Base-by-base conservation (phyloP, 2,888 invertebrate species). In the Stenolophus ochropezus region DNA sequence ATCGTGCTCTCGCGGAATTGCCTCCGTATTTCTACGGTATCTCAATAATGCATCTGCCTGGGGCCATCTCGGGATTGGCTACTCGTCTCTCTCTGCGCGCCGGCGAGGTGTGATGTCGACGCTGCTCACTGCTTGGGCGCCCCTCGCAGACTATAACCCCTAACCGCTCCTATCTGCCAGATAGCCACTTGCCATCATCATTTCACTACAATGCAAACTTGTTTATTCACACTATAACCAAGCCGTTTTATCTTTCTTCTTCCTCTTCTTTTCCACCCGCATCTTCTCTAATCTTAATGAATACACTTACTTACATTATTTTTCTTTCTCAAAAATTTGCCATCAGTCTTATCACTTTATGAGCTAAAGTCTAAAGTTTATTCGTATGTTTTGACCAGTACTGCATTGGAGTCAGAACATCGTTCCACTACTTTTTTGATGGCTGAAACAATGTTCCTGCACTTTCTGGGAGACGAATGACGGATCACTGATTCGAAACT, bases 1-100 rank as follows among this genome's bases (percentile, higher is more conserved):
- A 90, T 90, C 91, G 90, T 87, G 86, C 87, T 86, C 85, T 86
- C 86, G 86, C 87, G 87, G 87, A 90, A 90, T 90, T 90, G 90
- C 90, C 87, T 87, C 89, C 89, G 90, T 90, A 91, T 90, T 90
- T 90, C 89, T 87, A 87, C 84, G 87, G 86, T 89, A 89, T 89
- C 89, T 89, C 86, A 87, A 89, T 89, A 89, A 89, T 89, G 89
- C 88, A 89, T 89, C 89, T 84, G 86, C 79, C 81, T 81, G 82
- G 85, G 86, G 86, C 78, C 87, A 87, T 87, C 86, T 86, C 85
- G 85, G 87, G 86, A 86, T 87, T 75, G 83, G 81, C 82, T 82
- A 18, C 33, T 27, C 27, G 56, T 58, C 75, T 25, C 74, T 73
- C 76, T 69, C 83, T 81, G 78, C 82, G 65, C 11, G 21, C 77